Conservation (phyloP, 2,888 invertebrate genomes). For the Cistogaster globosa region DNA sequence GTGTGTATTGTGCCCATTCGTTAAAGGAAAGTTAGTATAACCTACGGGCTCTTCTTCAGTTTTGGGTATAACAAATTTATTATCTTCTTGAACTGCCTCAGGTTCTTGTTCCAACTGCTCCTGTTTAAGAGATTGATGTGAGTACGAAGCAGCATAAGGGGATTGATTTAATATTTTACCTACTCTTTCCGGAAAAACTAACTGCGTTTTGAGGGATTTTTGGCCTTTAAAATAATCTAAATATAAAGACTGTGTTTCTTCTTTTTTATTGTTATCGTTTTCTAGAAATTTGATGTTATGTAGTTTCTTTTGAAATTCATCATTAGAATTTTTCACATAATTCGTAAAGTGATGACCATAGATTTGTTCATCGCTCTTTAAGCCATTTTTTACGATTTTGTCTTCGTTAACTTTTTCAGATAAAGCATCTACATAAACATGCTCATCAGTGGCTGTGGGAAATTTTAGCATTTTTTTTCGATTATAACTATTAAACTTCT, state of each 20-base stretch:
- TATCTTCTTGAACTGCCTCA: constrained; percentile 50
- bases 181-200: constrained; percentile 83
- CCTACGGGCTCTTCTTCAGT: constrained; percentile 63
- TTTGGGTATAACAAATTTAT: constrained; percentile 75
- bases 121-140: constrained; percentile 22
- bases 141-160: constrained; percentile 74
- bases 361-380: constrained; percentile 71
- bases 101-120: background rate
- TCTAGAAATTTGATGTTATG: constrained; percentile 52
- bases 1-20: constrained; percentile 34
- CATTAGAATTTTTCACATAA: constrained; percentile 41
- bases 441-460: constrained; percentile 72
- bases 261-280: background rate
- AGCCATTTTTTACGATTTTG: constrained; percentile 63
- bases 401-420: constrained; percentile 39
- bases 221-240: constrained; percentile 10
- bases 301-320: constrained; percentile 15
- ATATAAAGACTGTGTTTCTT: background rate
- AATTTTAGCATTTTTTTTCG: constrained; percentile 77
- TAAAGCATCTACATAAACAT: constrained; percentile 47
- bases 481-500: constrained; percentile 76
- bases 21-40: constrained; percentile 15
- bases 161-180: constrained; percentile 80
- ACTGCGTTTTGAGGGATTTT: background rate
- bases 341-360: constrained; percentile 50